Conservation (phyloP, 2,888 invertebrate species). For the Morinoia aosen region DNA sequence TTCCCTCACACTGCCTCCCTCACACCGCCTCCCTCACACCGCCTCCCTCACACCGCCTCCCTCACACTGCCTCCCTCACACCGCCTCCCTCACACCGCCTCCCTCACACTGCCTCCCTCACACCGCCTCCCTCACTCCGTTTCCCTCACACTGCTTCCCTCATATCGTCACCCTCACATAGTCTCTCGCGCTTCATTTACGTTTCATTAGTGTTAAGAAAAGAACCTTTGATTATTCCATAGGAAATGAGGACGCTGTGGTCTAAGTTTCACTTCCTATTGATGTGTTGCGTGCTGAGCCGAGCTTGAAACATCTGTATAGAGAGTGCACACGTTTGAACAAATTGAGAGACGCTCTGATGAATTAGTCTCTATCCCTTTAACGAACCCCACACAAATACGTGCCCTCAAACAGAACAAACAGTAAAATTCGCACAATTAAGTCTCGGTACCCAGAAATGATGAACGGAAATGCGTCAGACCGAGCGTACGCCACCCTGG, state of each 20-base stretch:
- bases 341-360: not conserved
- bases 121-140: not conserved
- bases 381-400: not conserved
- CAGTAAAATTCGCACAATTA: not conserved
- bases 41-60: not conserved
- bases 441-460: not conserved
- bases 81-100: no score
- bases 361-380: not conserved
- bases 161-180: not conserved
- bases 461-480: not conserved
- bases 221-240: not conserved
- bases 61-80: no score
- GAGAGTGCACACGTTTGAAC: not conserved
- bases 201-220: not conserved
- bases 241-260: not conserved
- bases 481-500: not conserved
- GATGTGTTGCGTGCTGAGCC: not conserved
- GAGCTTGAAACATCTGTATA: not conserved
- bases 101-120: not conserved
- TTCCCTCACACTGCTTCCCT: not conserved
- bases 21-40: not conserved
- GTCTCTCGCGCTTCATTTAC: not conserved
- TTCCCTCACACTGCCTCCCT: not conserved
- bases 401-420: not conserved
- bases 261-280: not conserved